phyloP scores from a whole-genome alignment of 1,140 invertebrate species.

The Halesus radiatus region DNA sequence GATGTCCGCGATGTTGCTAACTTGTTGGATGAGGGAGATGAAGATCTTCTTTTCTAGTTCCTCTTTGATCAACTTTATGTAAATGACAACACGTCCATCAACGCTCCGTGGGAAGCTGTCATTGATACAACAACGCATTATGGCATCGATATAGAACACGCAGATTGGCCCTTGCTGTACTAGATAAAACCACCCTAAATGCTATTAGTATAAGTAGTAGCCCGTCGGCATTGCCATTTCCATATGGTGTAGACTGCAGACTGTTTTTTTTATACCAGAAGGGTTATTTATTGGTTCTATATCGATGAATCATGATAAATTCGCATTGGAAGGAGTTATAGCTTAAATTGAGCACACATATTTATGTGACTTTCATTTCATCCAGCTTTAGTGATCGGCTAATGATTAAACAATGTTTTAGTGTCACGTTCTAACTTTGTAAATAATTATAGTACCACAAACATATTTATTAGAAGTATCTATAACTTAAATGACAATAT shows the following conservation, averaged over 20 bases:
- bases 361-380: conserved; percentile 6
- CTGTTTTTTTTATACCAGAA: too few species aligned
- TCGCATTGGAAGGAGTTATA: too few species aligned
- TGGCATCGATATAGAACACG: too few species aligned
- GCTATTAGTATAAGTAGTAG: too few species aligned
- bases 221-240: too few species aligned
- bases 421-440: too few species aligned
- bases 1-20: conserved; percentile 73
- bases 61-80: not conserved
- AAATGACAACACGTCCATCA: not conserved
- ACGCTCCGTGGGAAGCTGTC: not conserved
- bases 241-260: too few species aligned
- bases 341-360: not conserved
- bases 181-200: too few species aligned
- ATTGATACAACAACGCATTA: not conserved
- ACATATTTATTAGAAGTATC: not conserved
- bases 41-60: conserved; percentile 92
- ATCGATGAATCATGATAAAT: too few species aligned
- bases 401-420: not conserved
- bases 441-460: too few species aligned
- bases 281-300: too few species aligned
- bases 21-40: conserved; percentile 92
- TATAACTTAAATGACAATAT: conserved; percentile 12
- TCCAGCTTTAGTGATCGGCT: not conserved
- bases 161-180: too few species aligned